Evolutionary conservation across 1,140 invertebrate genomes (phyloP), one percentile per base, ranked within the genome.

Genomic region (Capitella teleta): DNA sequence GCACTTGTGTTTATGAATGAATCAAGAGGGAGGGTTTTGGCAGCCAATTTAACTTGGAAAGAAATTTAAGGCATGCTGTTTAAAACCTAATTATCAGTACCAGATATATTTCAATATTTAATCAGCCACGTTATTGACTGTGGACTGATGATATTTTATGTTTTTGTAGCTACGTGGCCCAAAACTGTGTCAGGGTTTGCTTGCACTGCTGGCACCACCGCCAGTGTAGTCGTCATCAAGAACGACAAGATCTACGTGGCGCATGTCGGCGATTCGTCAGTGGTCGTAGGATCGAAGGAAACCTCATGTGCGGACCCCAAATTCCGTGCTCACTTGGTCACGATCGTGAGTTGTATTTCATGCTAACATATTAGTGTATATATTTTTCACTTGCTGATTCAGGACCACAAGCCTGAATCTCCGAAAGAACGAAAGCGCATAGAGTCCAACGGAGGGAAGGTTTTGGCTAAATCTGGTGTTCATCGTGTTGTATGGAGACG

Each of bases 401-500:
- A 71, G 57, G 93, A 98, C 66, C 94, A 98, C 64, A 98, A 98
- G 67, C 94, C 94, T 0, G 92, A 97, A 70, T 84, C 81, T 56
- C 77, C 79, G n/a, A 76, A 77, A 23, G 94, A 97, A 74, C 84
- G 83, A 67, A 77, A 79, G 26, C 76, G 93, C 21, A 98, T 98
- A 54, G 79, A 86, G 55, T 77, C 80, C 51, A 65, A 66, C 57
- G 89, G 90, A 28, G 90, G 90, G 2, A 86, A 89, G 74, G 89
- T 80, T 8, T 64, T 68, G 28, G 66, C 80, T 28, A 98, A 97
- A 66, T 84, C 86, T 5, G 92, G 93, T 6, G 90, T 98, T 0
- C 87, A 89, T 5, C 75, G 93, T 49, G 93, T 98, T 1, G 93
- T 97, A 0, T 98, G 94, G 93, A 93, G 94, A 67, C 78, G 92